Evolutionary conservation across 2,797 vertebrate genomes (phyloP), one percentile per base, ranked within the genome.

Genomic region (Heliangelus exortis): DNA sequence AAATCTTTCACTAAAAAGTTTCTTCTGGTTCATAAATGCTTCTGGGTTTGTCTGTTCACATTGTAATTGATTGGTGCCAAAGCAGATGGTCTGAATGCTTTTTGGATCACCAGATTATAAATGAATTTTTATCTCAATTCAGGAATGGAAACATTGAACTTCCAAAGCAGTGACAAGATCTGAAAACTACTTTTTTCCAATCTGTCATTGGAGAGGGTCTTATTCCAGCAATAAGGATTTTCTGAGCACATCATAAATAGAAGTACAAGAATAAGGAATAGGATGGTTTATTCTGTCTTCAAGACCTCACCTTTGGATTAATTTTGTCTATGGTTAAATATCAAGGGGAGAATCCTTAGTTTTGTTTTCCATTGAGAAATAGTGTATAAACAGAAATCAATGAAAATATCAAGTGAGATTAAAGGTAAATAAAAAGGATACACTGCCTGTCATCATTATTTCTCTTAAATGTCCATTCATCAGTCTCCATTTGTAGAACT

Each of bases 291-390:
- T 78, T 72, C 28, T 66, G 7, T 36, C 63, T 79, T 83, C 31
- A 47, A 31, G 29, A 69, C 29, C 36, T 87, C 9, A 34, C n/a
- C 41, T 87, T 88, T 75, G 41, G 54, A 75, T 74, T 88, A 1
- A 63, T 86, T 86, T 92, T 72, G 21, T 45, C 34, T 34, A 10
- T 76, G 69, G 55, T 29, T 50, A 81, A 92, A 66, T 81, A 71
- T 59, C 8, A 81, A 88, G 51, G 73, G 69, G 41, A 85, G 90
- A 91, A 59, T 58, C 41, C 33, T 63, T 76, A 53, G 33, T 67
- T 86, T 31, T 78, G 6, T 78, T 93, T 76, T 84, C 51, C 31
- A 45, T 79, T 86, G 41, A 84, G 59, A 79, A 96, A 91, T 63
- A 12, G 28, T 5, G 8, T 36, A 67, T 78, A 76, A 89, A 79